phyloP scores from a whole-genome alignment of 2,113 vertebrate species.

The Apeltes quadracus region DNA sequence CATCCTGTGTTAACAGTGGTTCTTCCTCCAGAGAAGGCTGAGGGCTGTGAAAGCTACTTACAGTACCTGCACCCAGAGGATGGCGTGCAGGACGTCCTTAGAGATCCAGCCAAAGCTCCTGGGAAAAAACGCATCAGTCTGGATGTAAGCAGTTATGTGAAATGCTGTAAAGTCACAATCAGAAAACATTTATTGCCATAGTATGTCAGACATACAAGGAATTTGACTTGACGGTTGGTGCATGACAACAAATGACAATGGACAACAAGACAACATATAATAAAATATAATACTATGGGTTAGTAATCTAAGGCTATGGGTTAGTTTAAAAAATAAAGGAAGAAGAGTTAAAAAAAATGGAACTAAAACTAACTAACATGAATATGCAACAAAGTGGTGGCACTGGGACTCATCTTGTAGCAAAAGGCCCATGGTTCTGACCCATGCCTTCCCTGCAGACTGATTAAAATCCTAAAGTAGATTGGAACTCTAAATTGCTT shows the following conservation, averaged over 20 bases:
- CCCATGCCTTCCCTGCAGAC: not conserved
- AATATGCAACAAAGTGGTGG: not conserved
- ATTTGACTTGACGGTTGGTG: no score
- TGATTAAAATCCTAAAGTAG: no score
- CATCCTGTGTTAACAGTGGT: slow-evolving; percentile 72
- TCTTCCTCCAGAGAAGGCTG: slow-evolving; percentile 81
- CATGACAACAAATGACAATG: no score
- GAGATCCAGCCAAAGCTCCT: slow-evolving; percentile 60
- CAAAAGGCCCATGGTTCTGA: not conserved
- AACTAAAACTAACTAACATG: no score
- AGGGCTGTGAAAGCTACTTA: slow-evolving; percentile 74
- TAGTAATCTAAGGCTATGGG: no score
- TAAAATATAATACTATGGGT: no score
- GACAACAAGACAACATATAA: no score
- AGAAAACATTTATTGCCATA: no score
- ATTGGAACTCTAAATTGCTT: not conserved
- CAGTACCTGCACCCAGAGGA: slow-evolving; percentile 74
- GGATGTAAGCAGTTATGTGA: slow-evolving; percentile 66
- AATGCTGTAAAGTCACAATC: not conserved
- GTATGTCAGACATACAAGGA: no score
- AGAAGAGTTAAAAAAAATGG: no score
- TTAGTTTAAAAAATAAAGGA: no score
- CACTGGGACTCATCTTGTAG: not conserved
- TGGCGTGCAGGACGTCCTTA: slow-evolving; percentile 58
- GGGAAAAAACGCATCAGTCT: slow-evolving; percentile 81